phyloP scores from a whole-genome alignment of 2,113 vertebrate genomes.

The Trogon melanurus region DNA sequence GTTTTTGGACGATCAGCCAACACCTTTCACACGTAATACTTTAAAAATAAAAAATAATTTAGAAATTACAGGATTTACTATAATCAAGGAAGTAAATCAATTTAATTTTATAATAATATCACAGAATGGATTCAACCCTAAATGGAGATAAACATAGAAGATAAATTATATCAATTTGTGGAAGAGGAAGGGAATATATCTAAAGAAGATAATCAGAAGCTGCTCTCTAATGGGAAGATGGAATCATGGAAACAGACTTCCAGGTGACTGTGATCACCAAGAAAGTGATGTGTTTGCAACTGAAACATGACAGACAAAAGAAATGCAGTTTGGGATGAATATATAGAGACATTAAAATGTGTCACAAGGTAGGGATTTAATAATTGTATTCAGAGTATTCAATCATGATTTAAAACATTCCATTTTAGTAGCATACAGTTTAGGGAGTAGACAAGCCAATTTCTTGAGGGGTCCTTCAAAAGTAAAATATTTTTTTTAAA shows the following conservation, averaged over 20 bases:
- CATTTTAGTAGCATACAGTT: not conserved
- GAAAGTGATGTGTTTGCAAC: not conserved
- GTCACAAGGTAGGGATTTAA: not conserved
- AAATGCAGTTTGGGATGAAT: not conserved
- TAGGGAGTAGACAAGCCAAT: not conserved
- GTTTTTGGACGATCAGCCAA: not conserved
- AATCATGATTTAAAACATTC: not conserved
- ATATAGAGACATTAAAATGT: not conserved
- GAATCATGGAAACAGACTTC: not conserved
- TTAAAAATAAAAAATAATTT: not conserved
- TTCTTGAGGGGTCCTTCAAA: not conserved
- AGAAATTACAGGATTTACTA: not conserved
- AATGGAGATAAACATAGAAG: not conserved
- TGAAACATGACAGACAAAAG: not conserved
- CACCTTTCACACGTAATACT: not conserved
- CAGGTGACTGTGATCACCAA: not conserved
- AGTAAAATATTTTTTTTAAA: not conserved
- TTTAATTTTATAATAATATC: not conserved
- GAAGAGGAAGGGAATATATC: not conserved
- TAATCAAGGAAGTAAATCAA: not conserved
- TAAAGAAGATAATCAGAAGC: not conserved
- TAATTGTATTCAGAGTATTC: not conserved
- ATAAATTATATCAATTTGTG: not conserved
- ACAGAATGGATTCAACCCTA: not conserved
- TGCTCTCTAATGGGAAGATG: not conserved